Percentiles rank a stretch among this genome's conserved stretches.
Conservation (phyloP, 1,140 invertebrate species). For the Caenorhabditis remanei region DNA sequence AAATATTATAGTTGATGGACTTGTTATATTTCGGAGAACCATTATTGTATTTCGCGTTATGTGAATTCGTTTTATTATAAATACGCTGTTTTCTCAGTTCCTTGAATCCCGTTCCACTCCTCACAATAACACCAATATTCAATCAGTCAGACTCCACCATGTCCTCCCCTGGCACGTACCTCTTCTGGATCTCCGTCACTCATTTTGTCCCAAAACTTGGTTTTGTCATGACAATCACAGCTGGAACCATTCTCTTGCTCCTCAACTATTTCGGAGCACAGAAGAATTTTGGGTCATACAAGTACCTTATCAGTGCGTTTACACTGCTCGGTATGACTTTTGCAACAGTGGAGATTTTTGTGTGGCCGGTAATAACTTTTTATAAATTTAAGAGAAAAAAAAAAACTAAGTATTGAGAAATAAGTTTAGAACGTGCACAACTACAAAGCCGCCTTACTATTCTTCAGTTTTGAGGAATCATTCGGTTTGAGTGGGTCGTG, state of each 20-base stretch:
- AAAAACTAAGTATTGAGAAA: no score
- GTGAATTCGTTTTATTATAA: no score
- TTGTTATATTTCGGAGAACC: no score
- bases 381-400: no score
- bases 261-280: constrained; percentile 7
- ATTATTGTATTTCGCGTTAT: no score
- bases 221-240: not conserved
- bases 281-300: not conserved
- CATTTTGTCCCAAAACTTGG: constrained; percentile 9
- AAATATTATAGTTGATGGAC: no score
- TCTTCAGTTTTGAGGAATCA: constrained; percentile 32
- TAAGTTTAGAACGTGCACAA: not conserved
- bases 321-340: not conserved
- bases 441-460: not conserved
- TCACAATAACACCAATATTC: no score
- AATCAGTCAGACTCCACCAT: no score
- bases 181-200: constrained; percentile 9
- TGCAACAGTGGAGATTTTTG: constrained; percentile 3
- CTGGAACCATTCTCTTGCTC: not conserved
- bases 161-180: not conserved
- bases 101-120: no score
- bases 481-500: not conserved
- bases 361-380: not conserved
- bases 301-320: constrained; percentile 24
- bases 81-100: no score